phyloP scores from a whole-genome alignment of 2,888 invertebrate species.

The Norana najaformis region DNA sequence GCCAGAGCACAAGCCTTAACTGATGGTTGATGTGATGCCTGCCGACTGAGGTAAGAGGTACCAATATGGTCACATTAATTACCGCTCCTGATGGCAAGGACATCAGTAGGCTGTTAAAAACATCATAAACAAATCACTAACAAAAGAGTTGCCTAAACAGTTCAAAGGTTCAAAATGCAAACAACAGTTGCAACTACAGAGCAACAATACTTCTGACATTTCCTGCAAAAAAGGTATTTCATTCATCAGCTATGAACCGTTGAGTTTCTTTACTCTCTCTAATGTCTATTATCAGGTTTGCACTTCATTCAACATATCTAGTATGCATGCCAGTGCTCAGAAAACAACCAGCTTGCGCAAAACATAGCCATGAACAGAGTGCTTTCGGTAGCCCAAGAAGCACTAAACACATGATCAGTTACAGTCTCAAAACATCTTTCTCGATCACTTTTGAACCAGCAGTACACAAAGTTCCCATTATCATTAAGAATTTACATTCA shows the following conservation, averaged over 20 bases:
- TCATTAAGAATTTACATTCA: background rate
- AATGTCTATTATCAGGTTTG: background rate
- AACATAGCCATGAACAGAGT: background rate
- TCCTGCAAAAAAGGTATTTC: too few relatives aligned
- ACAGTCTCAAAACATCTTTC: background rate
- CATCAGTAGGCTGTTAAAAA: background rate
- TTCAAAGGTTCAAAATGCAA: background rate
- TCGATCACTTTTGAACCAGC: background rate
- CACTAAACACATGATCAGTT: too few relatives aligned
- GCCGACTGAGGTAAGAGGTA: background rate
- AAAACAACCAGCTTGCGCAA: background rate
- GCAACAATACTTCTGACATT: too few relatives aligned
- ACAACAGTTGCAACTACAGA: too few relatives aligned
- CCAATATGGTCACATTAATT: too few relatives aligned
- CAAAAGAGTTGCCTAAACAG: background rate
- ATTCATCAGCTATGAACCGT: background rate
- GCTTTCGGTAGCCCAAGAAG: background rate
- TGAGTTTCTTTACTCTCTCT: background rate
- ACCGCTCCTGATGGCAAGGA: background rate
- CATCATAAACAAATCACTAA: background rate
- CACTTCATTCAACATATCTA: background rate
- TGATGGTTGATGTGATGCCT: background rate
- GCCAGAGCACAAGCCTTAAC: background rate
- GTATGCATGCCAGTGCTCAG: background rate
- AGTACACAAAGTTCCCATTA: background rate